Evolutionary conservation across 2,113 vertebrate species (phyloP).

Genomic region (Chionis minor): DNA sequence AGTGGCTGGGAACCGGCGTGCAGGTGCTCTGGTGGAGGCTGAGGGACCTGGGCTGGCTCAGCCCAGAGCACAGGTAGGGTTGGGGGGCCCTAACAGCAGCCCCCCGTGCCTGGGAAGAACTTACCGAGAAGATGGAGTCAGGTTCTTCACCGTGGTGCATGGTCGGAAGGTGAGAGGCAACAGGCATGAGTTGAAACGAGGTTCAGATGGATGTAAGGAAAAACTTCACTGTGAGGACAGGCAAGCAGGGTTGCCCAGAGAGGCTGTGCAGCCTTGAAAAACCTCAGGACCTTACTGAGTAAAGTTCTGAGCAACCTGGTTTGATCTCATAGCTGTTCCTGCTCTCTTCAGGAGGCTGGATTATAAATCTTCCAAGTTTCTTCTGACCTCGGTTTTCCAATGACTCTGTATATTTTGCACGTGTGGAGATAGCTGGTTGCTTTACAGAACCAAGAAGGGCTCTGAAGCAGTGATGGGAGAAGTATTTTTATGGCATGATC

Average conservation of each 20-base stretch:
- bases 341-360: background rate
- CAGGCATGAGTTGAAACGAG: background rate
- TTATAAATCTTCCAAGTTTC: background rate
- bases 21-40: background rate
- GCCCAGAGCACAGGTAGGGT: background rate
- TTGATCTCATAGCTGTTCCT: background rate
- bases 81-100: background rate
- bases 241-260: background rate
- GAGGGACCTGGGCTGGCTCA: background rate
- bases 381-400: background rate
- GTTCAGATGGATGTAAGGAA: background rate
- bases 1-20: fast-evolving
- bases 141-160: fast-evolving
- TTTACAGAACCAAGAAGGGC: background rate
- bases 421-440: background rate
- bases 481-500: background rate
- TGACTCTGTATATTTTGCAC: fast-evolving
- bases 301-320: background rate
- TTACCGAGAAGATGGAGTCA: background rate
- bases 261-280: background rate
- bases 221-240: fast-evolving
- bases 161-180: background rate
- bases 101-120: background rate
- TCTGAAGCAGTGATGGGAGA: background rate
- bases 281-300: background rate